phyloP scores from a whole-genome alignment of 2,888 invertebrate genomes.

The Plebejus argus region DNA sequence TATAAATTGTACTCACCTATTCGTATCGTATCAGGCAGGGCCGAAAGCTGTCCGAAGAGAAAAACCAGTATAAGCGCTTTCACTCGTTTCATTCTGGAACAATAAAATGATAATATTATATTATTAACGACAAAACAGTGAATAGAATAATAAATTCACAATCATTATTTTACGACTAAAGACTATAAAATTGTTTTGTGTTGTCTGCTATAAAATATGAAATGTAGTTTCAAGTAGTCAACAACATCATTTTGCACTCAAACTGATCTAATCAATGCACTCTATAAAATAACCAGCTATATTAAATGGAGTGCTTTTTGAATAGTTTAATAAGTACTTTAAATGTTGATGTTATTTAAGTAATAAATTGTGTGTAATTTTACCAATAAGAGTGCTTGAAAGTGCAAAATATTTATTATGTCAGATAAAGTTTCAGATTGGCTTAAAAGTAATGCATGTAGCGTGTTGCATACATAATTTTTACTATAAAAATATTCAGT shows the following conservation, averaged over 20 bases:
- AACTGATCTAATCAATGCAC: not conserved
- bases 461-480: too few relatives aligned
- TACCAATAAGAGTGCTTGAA: too few relatives aligned
- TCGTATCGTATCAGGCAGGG: slow-evolving; percentile 78
- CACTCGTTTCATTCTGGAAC: slow-evolving; percentile 72
- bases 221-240: not conserved
- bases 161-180: not conserved
- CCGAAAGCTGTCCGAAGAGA: slow-evolving; percentile 72
- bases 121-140: too few relatives aligned
- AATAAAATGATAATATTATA: slow-evolving; percentile 42
- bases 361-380: too few relatives aligned
- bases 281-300: not conserved
- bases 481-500: too few relatives aligned
- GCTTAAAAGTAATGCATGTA: too few relatives aligned
- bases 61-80: slow-evolving; percentile 70
- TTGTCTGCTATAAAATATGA: not conserved
- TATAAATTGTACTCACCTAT: slow-evolving; percentile 65
- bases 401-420: too few relatives aligned
- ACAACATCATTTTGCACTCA: not conserved
- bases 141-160: too few relatives aligned
- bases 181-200: not conserved
- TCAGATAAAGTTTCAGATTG: too few relatives aligned
- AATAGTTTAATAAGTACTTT: not conserved
- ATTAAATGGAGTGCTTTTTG: not conserved
- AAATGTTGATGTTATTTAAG: not conserved